Base-by-base conservation (phyloP, 2,797 vertebrate genomes). In the Bucorvus abyssinicus region DNA sequence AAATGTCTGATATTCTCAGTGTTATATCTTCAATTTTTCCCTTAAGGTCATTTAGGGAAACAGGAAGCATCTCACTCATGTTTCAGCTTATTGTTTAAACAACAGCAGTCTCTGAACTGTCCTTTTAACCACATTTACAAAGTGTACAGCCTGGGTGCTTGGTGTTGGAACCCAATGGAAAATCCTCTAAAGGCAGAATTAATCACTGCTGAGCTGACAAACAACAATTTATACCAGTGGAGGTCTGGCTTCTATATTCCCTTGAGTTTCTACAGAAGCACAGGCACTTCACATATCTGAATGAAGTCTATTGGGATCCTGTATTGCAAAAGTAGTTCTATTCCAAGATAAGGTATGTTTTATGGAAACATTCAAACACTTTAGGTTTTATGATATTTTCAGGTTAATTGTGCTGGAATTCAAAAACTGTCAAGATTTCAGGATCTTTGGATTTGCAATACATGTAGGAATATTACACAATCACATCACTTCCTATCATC, bases 51-150 rank as follows among this genome's bases (percentile, higher is more conserved):
- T 74, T 80, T 84, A 57, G 30, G 75, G 65, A 61, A 92, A 92
- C 87, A 95, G 93, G 89, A 95, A 95, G 42, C 36, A 94, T 92
- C 77, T 71, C 56, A 61, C 8, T 52, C 55, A 87, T 74, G 57
- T 74, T 93, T 95, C 81, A 89, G 53, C 22, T 87, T 76, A 87
- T 83, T 94, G 60, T 96, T 91, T 71, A 71, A 91, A 87, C n/a
- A 76, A 73, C 40, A 61, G 30, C 59, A 57, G 60, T 85, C 67
- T 73, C 50, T 53, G 45, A 85, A 40, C 29, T 94, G 78, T 53
- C 42, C 71, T 92, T 94, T 93, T 55, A 89, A 87, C 64, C 36
- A 64, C 23, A 76, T 75, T 83, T 57, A 47, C 36, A 29, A 87
- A 70, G 17, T 67, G 45, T 79, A 45, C 32, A 81, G 65, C 24